These are phyloP conservation scores for Tachina grossa DNA, from an alignment of 2,888 invertebrate species.

Conservation along the genomic window DNA sequence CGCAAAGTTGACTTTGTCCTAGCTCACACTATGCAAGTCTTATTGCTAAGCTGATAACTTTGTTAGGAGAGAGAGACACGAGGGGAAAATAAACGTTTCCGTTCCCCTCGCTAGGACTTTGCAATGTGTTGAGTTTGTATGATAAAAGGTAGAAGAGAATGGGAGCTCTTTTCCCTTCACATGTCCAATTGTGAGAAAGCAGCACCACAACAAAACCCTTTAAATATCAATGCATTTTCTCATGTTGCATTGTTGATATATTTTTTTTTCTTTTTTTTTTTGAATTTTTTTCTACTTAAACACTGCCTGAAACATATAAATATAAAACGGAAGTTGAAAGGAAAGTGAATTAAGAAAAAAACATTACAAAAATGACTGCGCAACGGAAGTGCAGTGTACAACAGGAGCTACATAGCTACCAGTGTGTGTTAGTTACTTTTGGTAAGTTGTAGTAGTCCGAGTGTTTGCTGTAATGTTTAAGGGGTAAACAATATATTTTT, in stretches of 20 bases:
- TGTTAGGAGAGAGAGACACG: no score
- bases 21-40: no score
- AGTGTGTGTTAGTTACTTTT: conserved; percentile 63
- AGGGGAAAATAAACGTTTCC: no score
- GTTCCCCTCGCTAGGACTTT: no score
- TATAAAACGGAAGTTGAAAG: conserved; percentile 57
- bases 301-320: conserved; percentile 38
- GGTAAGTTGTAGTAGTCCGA: conserved; percentile 21
- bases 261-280: neutral
- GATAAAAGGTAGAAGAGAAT: no score
- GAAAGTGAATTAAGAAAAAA: conserved; percentile 54
- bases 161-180: no score
- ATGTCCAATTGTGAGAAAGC: neutral
- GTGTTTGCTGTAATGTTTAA: conserved; percentile 15
- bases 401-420: conserved; percentile 16
- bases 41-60: no score
- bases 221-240: conserved; percentile 32
- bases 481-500: conserved; percentile 38
- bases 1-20: no score
- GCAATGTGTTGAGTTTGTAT: no score
- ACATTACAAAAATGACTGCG: conserved; percentile 61
- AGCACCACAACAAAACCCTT: conserved; percentile 6
- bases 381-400: conserved; percentile 69
- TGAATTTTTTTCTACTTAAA: conserved; percentile 3
- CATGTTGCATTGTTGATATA: conserved; percentile 44